phyloP scores from a whole-genome alignment of 2,888 invertebrate genomes.

The Clunio marinus region DNA sequence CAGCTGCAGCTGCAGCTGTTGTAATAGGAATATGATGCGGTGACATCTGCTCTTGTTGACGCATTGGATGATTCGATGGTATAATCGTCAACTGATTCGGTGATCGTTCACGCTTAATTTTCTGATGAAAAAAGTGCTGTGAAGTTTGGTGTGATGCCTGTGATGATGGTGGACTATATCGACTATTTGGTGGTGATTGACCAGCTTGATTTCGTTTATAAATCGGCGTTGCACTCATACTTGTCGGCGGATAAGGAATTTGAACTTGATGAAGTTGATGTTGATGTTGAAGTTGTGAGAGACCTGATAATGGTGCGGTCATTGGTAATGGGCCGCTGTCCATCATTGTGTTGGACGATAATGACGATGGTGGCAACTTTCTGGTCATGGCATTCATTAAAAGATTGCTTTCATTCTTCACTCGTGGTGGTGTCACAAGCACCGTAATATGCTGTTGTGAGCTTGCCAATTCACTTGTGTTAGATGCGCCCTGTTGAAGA shows the following conservation, averaged over 20 bases:
- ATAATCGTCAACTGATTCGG: conserved; percentile 39
- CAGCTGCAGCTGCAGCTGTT: conserved; percentile 45
- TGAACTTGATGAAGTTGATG: conserved; percentile 40
- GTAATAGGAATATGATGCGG: conserved; percentile 45
- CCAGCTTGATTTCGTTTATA: conserved; percentile 38
- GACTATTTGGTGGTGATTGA: conserved; percentile 35
- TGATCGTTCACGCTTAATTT: conserved; percentile 41
- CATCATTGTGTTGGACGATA: conserved; percentile 2
- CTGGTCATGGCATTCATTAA: conserved; percentile 40
- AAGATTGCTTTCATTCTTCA: conserved; percentile 49
- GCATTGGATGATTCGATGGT: conserved; percentile 23
- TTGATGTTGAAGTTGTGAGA: conserved; percentile 34
- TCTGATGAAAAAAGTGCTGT: conserved; percentile 38
- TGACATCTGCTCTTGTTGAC: conserved; percentile 41
- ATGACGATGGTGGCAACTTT: conserved; percentile 41
- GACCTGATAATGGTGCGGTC: conserved; percentile 25
- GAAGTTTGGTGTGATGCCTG: conserved; percentile 41
- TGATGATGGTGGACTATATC: conserved; percentile 42
- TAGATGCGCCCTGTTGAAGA: conserved; percentile 42
- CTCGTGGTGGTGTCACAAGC: conserved; percentile 54
- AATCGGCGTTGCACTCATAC: conserved; percentile 26
- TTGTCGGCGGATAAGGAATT: conserved; percentile 40
- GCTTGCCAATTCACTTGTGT: conserved; percentile 44
- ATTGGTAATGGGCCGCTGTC: conserved; percentile 25
- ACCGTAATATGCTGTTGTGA: conserved; percentile 50